phyloP scores from a whole-genome alignment of 2,888 invertebrate species.

The Willowsia nigromaculata region DNA sequence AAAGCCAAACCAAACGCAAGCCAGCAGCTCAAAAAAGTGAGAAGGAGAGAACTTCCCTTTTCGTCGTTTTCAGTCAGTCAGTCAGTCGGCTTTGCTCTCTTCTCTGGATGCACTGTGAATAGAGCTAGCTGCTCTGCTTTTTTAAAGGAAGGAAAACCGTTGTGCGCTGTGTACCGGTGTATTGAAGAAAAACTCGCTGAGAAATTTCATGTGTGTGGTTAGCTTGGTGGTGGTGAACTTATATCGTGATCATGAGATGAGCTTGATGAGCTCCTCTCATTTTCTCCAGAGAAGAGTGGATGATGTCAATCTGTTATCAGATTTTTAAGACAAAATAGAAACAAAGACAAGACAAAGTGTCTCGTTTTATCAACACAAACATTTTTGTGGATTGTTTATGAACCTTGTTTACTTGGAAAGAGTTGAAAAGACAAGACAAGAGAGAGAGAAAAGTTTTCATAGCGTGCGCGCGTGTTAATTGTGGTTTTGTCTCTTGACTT shows the following conservation, averaged over 20 bases:
- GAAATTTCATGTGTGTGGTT: background rate
- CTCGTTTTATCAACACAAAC: background rate
- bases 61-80: constrained; percentile 67
- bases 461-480: too few species aligned
- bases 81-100: constrained; percentile 76
- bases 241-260: background rate
- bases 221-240: background rate
- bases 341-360: background rate
- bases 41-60: constrained; percentile 27
- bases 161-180: background rate
- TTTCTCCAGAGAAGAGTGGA: background rate
- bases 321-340: background rate
- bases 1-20: background rate
- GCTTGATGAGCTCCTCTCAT: background rate
- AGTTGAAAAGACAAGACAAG: background rate
- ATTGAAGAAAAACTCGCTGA: background rate
- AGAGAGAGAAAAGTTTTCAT: too few species aligned
- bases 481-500: too few species aligned
- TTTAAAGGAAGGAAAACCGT: background rate
- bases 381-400: background rate
- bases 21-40: background rate
- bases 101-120: constrained; percentile 49
- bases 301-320: too few species aligned
- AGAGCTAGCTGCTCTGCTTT: background rate
- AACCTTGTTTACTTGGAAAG: background rate